These are phyloP conservation scores for Peromyscus leucopus DNA, from an alignment of 2,113 vertebrate species.

Conservation along the genomic window DNA sequence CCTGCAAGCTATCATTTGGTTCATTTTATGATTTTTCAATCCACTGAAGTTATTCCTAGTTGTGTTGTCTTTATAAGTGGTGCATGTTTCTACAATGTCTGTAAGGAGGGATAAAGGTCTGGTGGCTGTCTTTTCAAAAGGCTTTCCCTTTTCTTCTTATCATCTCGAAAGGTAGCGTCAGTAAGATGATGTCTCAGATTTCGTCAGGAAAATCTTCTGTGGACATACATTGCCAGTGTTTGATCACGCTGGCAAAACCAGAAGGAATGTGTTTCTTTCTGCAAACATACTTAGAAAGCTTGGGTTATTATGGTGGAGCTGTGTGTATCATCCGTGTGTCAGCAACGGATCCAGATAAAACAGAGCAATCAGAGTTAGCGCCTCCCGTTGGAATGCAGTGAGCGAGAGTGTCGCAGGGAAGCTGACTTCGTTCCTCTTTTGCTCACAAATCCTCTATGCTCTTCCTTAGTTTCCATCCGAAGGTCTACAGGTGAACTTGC, in stretches of 20 bases:
- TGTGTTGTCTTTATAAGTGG: neutral
- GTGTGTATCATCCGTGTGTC: neutral
- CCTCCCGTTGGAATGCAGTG: neutral
- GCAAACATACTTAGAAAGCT: constrained; percentile 22
- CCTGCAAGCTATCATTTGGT: neutral
- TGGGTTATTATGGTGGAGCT: neutral
- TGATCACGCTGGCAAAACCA: constrained; percentile 6
- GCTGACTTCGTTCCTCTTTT: neutral
- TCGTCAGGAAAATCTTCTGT: constrained; percentile 27
- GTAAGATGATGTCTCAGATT: neutral
- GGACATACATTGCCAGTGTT: neutral
- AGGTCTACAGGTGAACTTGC: neutral
- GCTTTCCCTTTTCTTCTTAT: constrained; percentile 3
- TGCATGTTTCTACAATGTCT: neutral
- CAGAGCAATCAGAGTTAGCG: neutral
- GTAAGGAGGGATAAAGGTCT: neutral
- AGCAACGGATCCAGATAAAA: neutral
- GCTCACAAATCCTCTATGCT: neutral
- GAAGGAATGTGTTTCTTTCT: neutral
- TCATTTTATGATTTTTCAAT: constrained; percentile 12
- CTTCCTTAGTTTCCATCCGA: neutral
- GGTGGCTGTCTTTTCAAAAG: constrained; percentile 11
- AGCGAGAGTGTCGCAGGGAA: neutral
- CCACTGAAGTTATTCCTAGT: neutral
- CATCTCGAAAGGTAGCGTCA: neutral